phyloP scores from a whole-genome alignment of 1,140 invertebrate genomes.

The Ceratosolen solmsi region DNA sequence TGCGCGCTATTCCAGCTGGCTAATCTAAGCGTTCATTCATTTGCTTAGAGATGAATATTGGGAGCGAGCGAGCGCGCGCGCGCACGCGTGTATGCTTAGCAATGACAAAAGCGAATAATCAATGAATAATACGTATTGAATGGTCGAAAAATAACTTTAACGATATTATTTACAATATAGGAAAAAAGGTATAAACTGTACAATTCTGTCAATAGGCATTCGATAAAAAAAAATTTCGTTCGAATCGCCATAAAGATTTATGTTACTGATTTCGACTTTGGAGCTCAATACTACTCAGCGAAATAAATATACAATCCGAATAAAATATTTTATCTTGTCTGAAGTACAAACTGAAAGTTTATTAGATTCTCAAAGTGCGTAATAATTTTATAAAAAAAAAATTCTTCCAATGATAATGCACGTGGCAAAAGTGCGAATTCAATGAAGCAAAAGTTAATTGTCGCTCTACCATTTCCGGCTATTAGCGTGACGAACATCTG shows the following conservation, averaged over 20 bases:
- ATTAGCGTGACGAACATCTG: slow-evolving; percentile 4
- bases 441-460: slow-evolving; percentile 7
- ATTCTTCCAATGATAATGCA: neutral
- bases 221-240: neutral
- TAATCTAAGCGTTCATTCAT: neutral
- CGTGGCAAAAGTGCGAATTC: neutral
- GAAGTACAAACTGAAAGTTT: neutral
- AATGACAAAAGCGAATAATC: neutral
- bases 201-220: neutral
- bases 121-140: neutral
- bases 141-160: neutral
- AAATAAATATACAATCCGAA: neutral
- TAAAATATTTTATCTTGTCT: neutral
- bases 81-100: neutral
- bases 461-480: neutral
- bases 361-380: neutral
- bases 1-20: neutral
- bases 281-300: neutral
- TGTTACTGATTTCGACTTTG: neutral
- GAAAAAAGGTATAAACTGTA: neutral
- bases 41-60: neutral
- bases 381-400: neutral
- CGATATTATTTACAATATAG: neutral
- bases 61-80: neutral
- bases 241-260: neutral